Conservation (phyloP, 2,888 invertebrate species). For the Hypomecis punctinalis region DNA sequence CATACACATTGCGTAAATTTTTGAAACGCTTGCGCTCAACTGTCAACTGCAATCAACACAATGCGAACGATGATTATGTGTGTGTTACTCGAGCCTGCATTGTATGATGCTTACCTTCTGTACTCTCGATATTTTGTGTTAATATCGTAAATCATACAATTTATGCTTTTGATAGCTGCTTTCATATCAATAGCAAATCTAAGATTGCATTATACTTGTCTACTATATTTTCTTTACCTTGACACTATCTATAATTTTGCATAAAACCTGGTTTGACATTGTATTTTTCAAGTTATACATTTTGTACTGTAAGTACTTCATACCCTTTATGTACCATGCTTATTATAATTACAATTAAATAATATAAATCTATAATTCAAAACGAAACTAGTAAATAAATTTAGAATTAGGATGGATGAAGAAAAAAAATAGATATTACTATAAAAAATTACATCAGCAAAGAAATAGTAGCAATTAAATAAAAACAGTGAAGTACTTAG, state of each 20-base stretch:
- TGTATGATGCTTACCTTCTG: too few relatives aligned
- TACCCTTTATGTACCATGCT: neutral
- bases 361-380: neutral
- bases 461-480: neutral
- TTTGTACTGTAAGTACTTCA: slow-evolving; percentile 26
- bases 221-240: neutral
- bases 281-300: slow-evolving; percentile 1
- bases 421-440: too few relatives aligned
- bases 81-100: too few relatives aligned
- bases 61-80: too few relatives aligned
- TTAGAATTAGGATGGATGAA: neutral
- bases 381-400: neutral
- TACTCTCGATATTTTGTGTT: too few relatives aligned
- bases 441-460: too few relatives aligned
- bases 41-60: too few relatives aligned
- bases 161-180: slow-evolving; percentile 17
- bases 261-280: neutral
- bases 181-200: slow-evolving; percentile 8
- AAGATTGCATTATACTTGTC: slow-evolving; percentile 6
- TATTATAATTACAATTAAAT: neutral
- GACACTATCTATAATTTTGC: neutral
- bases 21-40: too few relatives aligned
- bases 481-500: neutral
- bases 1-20: too few relatives aligned
- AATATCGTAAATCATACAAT: slow-evolving; percentile 2